These are phyloP conservation scores for Antheraea pernyi DNA, from an alignment of 1,140 invertebrate species.

Conservation along the genomic window DNA sequence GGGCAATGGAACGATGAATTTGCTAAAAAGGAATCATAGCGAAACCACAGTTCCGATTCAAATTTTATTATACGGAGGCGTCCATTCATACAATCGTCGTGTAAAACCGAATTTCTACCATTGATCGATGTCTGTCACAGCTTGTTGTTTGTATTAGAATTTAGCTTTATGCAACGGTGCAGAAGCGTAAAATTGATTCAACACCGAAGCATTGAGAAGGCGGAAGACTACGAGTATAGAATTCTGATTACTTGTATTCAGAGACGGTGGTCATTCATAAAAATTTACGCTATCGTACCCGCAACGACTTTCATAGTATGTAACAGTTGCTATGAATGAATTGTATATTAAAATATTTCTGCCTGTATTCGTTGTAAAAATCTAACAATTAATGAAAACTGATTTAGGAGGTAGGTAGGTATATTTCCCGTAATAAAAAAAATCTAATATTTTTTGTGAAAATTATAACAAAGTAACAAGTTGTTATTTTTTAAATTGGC, in stretches of 20 bases:
- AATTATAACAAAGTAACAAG: neutral
- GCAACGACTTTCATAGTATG: neutral
- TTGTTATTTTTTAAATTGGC: no score
- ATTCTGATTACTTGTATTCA: conserved; percentile 47
- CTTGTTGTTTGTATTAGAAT: conserved; percentile 45
- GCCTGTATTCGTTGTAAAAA: no score
- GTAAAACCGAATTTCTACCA: conserved; percentile 36
- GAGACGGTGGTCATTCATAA: conserved; percentile 46
- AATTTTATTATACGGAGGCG: conserved; percentile 58
- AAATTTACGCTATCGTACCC: conserved; percentile 36
- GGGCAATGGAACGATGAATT: neutral
- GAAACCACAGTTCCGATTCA: conserved; percentile 25
- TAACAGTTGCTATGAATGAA: neutral
- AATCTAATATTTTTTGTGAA: no score
- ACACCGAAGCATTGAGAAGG: conserved; percentile 34
- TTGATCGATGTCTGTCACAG: conserved; percentile 39
- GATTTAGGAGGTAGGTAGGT: no score
- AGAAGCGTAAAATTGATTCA: conserved; percentile 69
- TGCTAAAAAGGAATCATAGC: neutral
- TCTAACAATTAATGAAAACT: no score
- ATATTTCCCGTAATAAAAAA: no score
- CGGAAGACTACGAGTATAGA: conserved; percentile 51
- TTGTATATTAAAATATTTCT: neutral
- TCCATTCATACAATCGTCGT: conserved; percentile 53
- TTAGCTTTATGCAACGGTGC: conserved; percentile 68